Evolutionary conservation across 2,113 vertebrate species (phyloP).

Genomic region (Syngnathus floridae): DNA sequence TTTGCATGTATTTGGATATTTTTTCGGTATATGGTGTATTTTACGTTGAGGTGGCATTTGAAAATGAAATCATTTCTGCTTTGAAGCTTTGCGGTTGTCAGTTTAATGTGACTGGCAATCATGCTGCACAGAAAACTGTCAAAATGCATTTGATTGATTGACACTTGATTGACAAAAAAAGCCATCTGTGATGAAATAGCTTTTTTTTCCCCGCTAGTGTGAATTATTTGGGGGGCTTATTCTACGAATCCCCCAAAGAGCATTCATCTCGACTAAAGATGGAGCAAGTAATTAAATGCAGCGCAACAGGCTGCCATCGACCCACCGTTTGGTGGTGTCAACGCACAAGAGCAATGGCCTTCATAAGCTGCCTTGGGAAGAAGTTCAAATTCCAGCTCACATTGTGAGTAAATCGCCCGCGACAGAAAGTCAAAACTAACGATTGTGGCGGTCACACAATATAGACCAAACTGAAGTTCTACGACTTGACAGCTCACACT

Average conservation of each 20-base stretch:
- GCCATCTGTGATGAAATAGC: not conserved
- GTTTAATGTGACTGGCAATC: not conserved
- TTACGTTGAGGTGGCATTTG: not conserved
- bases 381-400: not conserved
- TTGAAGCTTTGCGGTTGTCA: not conserved
- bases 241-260: not conserved
- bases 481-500: not conserved
- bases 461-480: not conserved
- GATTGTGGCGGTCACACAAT: not conserved
- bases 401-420: not conserved
- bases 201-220: not conserved
- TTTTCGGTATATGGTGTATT: not conserved
- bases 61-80: not conserved
- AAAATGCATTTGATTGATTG: not conserved
- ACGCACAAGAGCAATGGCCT: not conserved
- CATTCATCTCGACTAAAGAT: not conserved
- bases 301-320: not conserved
- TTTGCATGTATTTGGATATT: not conserved
- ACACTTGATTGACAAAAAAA: not conserved
- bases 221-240: no score
- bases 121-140: not conserved
- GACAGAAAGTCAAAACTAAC: conserved; percentile 1
- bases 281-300: not conserved
- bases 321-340: not conserved
- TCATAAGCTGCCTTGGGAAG: not conserved